These are phyloP conservation scores for Ormia ochracea DNA, from an alignment of 2,888 invertebrate species.

Conservation along the genomic window DNA sequence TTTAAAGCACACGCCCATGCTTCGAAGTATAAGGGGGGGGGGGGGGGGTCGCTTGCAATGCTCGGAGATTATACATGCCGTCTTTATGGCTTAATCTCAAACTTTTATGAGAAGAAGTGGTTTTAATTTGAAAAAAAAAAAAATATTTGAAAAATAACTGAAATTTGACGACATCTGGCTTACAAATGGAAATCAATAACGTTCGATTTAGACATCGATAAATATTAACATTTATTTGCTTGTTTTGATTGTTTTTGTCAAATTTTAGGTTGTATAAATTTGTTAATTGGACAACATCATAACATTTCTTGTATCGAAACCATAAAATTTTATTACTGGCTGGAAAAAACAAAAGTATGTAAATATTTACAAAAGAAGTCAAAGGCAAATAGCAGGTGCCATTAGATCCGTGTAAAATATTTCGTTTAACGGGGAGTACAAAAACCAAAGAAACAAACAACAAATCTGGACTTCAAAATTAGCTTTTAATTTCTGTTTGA, in stretches of 20 bases:
- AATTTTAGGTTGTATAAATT: slow-evolving; percentile 51
- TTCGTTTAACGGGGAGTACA: background rate
- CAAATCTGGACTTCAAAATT: background rate
- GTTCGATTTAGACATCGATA: background rate
- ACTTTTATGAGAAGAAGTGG: background rate
- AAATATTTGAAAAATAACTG: background rate
- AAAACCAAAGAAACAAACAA: too few species aligned
- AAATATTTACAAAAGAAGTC: background rate
- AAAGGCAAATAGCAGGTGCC: slow-evolving; percentile 17
- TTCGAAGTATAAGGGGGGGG: too few species aligned
- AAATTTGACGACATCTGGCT: background rate
- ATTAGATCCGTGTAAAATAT: background rate
- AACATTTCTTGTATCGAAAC: background rate
- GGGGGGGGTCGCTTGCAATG: too few species aligned
- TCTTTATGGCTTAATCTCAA: too few species aligned
- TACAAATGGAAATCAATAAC: background rate
- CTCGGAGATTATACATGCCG: too few species aligned
- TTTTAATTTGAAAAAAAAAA: background rate
- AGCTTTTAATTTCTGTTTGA: background rate
- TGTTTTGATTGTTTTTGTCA: slow-evolving; percentile 50
- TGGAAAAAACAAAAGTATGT: background rate
- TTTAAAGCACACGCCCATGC: too few species aligned
- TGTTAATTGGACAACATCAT: slow-evolving; percentile 43
- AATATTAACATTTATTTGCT: slow-evolving; percentile 33
- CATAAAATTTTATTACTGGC: slow-evolving; percentile 7